Base-by-base conservation (phyloP, 2,888 invertebrate species). In the Apoda limacodes region DNA sequence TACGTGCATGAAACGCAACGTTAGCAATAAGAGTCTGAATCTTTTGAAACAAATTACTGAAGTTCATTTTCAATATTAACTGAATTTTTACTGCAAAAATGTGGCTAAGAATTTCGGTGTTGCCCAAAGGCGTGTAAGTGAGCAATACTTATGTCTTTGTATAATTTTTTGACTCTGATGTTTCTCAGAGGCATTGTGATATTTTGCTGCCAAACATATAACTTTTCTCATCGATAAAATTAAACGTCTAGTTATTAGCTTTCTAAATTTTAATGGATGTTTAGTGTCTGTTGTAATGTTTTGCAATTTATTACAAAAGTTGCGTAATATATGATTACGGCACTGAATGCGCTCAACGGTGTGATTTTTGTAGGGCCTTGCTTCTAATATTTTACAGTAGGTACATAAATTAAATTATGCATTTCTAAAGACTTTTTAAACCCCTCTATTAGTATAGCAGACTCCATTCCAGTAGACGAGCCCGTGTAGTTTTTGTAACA, bases 291-390 rank as follows among this genome's bases (percentile, higher is more conserved):
- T 42, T 6, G 9, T 6, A 5, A 40, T n/a, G 2, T 35, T 39
- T 44, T n/a, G n/a, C n/a, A n/a, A n/a, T n/a, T n/a, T n/a, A n/a
- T n/a, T n/a, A n/a, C n/a, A n/a, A n/a, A n/a, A 21, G 31, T 37
- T 15, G 0, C 42, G 13, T 5, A 44, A 20, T 0, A 47, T n/a
- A 23, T 48, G 46, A 23, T 48, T 46, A 7, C 35, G 12, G 28
- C 45, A 46, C 25, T 45, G 41, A n/a, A 48, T 37, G 40, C 46
- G 46, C 25, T 34, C 34, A 2, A 46, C 43, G 1, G 39, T 44
- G 3, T 22, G 2, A 10, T 35, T 25, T 7, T 7, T 9, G 23
- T 48, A 46, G 2, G 44, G 44, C 1, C 22, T 25, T 6, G 22
- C 11, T 22, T 32, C 14, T 15, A 43, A 13, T 9, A 45, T 36